These are phyloP conservation scores for Wasmannia auropunctata DNA, from an alignment of 1,140 invertebrate genomes.

Conservation along the genomic window DNA sequence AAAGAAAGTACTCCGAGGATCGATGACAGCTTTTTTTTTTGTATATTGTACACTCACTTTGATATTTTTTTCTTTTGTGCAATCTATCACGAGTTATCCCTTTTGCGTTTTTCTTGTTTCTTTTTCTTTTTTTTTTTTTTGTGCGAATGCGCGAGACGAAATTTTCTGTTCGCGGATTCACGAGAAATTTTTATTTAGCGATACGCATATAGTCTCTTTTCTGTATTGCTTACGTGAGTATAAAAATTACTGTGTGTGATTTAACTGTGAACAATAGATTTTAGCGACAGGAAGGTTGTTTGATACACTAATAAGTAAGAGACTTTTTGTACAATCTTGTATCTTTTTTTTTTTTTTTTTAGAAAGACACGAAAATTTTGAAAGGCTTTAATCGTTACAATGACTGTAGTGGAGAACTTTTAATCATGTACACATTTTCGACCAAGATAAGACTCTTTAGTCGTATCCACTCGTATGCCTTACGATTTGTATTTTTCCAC, in stretches of 20 bases:
- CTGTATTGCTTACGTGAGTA: slow-evolving; percentile 13
- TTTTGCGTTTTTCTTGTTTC: slow-evolving; percentile 10
- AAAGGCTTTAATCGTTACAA: background rate
- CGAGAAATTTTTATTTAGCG: slow-evolving; percentile 15
- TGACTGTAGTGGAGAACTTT: slow-evolving; percentile 9
- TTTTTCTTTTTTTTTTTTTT: background rate
- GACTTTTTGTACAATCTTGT: slow-evolving; percentile 19
- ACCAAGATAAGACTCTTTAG: slow-evolving; percentile 2
- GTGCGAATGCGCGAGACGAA: background rate
- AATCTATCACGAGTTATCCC: background rate
- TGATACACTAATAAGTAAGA: slow-evolving; percentile 26
- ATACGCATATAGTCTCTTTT: background rate
- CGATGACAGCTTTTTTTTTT: slow-evolving; percentile 19
- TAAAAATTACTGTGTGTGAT: slow-evolving; percentile 37
- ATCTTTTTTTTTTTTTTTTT: slow-evolving; percentile 6
- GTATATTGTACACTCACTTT: slow-evolving; percentile 1
- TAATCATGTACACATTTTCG: slow-evolving; percentile 4
- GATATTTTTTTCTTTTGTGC: slow-evolving; percentile 17
- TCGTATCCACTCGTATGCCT: slow-evolving; percentile 10
- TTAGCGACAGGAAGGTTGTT: slow-evolving; percentile 9
- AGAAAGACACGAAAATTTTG: background rate
- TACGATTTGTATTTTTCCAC: slow-evolving; percentile 47
- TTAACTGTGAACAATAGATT: slow-evolving; percentile 22
- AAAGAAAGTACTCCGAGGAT: background rate
- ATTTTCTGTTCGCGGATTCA: background rate